These are phyloP conservation scores for Drosophila kepulauana DNA, from an alignment of 1,140 invertebrate genomes.

Conservation along the genomic window DNA sequence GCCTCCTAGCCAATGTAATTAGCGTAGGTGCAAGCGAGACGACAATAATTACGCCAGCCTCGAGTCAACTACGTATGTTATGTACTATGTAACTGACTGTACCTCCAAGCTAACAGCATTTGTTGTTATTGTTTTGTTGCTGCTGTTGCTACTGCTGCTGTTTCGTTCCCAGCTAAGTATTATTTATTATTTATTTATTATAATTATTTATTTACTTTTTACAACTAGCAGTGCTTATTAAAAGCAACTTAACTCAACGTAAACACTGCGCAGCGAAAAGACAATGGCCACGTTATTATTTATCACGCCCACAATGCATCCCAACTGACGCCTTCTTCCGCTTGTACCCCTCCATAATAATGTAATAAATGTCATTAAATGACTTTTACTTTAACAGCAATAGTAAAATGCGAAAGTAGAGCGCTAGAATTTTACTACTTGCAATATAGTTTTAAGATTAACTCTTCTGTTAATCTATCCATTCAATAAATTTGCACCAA, in stretches of 20 bases:
- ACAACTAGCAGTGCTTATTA: constrained; percentile 64
- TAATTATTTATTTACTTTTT: constrained; percentile 78
- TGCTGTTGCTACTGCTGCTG: constrained; percentile 4
- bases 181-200: constrained; percentile 80
- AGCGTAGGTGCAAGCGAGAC: constrained; percentile 35
- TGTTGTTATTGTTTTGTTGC: constrained; percentile 18
- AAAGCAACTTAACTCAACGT: constrained; percentile 68
- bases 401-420: too few species aligned
- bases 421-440: too few species aligned
- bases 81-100: constrained; percentile 35
- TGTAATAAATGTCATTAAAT: too few species aligned
- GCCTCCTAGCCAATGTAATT: constrained; percentile 26
- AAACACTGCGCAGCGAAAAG: constrained; percentile 15
- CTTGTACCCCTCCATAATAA: too few species aligned
- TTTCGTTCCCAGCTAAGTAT: constrained; percentile 39
- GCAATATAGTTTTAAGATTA: too few species aligned
- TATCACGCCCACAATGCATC: background rate
- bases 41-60: background rate
- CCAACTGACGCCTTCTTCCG: too few species aligned
- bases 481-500: too few species aligned
- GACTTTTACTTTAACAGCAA: too few species aligned
- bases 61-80: background rate
- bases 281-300: constrained; percentile 51
- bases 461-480: too few species aligned
- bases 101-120: constrained; percentile 8